phyloP scores from a whole-genome alignment of 2,888 invertebrate genomes.

The Acleris laterana region DNA sequence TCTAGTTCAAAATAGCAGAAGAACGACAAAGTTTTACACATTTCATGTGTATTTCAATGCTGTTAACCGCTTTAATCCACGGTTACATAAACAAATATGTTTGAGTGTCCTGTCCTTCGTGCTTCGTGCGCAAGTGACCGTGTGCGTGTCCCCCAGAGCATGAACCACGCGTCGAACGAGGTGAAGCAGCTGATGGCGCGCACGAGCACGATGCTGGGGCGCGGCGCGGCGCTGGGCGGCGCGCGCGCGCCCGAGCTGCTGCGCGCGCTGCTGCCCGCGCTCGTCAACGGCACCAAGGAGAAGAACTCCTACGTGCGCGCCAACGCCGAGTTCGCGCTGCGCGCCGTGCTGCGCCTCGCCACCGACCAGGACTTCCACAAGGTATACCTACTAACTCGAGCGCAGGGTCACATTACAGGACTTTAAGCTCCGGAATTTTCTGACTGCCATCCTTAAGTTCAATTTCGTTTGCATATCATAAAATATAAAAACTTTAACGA shows the following conservation, averaged over 20 bases:
- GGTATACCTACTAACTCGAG: slow-evolving; percentile 70
- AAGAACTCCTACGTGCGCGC: slow-evolving; percentile 98
- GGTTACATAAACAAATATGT: no score
- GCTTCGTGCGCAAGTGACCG: no score
- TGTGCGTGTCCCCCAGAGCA: slow-evolving; percentile 82
- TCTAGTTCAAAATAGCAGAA: no score
- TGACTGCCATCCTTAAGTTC: no score
- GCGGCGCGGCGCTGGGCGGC: slow-evolving; percentile 56
- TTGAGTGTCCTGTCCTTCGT: no score
- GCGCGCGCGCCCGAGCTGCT: slow-evolving; percentile 86
- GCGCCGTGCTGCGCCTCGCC: slow-evolving; percentile 92
- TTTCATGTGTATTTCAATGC: no score
- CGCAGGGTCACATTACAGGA: no score
- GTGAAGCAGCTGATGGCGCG: slow-evolving; percentile 96
- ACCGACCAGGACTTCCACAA: slow-evolving; percentile 89
- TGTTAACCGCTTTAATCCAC: no score
- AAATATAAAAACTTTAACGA: no score
- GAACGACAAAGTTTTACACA: no score
- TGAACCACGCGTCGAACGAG: slow-evolving; percentile 97
- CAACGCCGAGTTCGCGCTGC: slow-evolving; percentile 96
- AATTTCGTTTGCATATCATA: no score
- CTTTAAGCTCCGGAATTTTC: no score
- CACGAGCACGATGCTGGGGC: slow-evolving; percentile 90
- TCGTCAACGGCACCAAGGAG: slow-evolving; percentile 99
- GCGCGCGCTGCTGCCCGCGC: slow-evolving; percentile 92